These are phyloP conservation scores for Diabrotica undecimpunctata DNA, from an alignment of 1,140 invertebrate genomes.

Conservation along the genomic window DNA sequence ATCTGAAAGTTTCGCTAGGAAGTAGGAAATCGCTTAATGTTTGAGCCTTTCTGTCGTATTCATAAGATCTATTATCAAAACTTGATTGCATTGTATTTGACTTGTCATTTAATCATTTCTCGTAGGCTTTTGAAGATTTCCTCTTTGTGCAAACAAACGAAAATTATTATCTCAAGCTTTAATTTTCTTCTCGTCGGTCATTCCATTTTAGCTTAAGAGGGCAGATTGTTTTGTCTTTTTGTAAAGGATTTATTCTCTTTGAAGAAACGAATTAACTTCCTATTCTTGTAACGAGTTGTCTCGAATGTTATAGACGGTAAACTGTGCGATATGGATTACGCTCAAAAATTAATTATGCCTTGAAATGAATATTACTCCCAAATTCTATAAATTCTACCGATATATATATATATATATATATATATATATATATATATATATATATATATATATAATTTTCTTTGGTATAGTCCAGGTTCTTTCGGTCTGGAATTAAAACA, in stretches of 20 bases:
- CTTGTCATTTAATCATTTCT: slow-evolving; percentile 6
- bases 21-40: slow-evolving; percentile 23
- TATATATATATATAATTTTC: too few species aligned
- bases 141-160: neutral
- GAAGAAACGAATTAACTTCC: neutral
- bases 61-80: slow-evolving; percentile 21
- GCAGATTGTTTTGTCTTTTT: too few species aligned
- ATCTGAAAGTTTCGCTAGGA: slow-evolving; percentile 8
- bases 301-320: too few species aligned
- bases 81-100: slow-evolving; percentile 11
- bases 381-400: too few species aligned
- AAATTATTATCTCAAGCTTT: neutral
- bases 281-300: neutral
- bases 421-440: too few species aligned
- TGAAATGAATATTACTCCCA: too few species aligned
- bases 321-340: too few species aligned
- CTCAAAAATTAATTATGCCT: too few species aligned
- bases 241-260: neutral
- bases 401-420: too few species aligned
- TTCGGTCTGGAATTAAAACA: too few species aligned
- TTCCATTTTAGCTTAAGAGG: neutral
- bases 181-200: neutral
- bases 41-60: slow-evolving; percentile 20
- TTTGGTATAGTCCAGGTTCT: too few species aligned
- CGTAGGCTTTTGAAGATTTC: slow-evolving; percentile 1